Evolutionary conservation across 1,140 invertebrate genomes (phyloP), one percentile per base, ranked within the genome.

Genomic region (Dinothrombium tinctorium): DNA sequence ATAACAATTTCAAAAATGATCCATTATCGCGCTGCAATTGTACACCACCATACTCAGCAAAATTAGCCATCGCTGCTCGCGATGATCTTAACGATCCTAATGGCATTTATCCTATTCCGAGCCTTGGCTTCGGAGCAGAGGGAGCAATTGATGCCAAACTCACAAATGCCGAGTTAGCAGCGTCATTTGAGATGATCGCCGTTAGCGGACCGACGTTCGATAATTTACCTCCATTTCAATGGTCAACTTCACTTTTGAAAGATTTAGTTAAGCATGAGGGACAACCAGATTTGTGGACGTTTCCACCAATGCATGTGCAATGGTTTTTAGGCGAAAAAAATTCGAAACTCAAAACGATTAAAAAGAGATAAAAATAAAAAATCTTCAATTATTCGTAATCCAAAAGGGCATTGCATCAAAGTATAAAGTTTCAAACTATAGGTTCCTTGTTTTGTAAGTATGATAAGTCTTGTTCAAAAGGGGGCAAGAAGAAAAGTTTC

Each of bases 141-240:
- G 45, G 45, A 17, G 45, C 33, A 0, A 40, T 46, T 4, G 47
- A 47, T 28, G 45, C 38, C 1, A 46, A 47, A 33, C 12, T 64
- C 21, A 67, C 65, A 22, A 56, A 52, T 45, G 56, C 43, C 8
- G 25, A 48, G 2, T 48, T 65, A 47, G 57, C 61, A 40, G 47
- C 53, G 40, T 46, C 54, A n/a, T 54, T 66, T 45, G 55, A 61
- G 42, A 40, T 44, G 37, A 14, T 43, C 15, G 43, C 43, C 2
- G 31, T 44, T 26, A 40, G 37, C 24, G 43, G 43, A 15, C 43
- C 43, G 12, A 44, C 43, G 6, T 22, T 41, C 29, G 25, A 44
- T 14, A n/a, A 26, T 12, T n/a, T 40, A 33, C 43, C 43, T n/a
- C 12, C 39, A 22, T 44, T 44, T 23, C 8, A 21, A 20, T 44